Conservation (phyloP, 53 echinoderm and acorn worm species). For the Holothuria scabra region DNA sequence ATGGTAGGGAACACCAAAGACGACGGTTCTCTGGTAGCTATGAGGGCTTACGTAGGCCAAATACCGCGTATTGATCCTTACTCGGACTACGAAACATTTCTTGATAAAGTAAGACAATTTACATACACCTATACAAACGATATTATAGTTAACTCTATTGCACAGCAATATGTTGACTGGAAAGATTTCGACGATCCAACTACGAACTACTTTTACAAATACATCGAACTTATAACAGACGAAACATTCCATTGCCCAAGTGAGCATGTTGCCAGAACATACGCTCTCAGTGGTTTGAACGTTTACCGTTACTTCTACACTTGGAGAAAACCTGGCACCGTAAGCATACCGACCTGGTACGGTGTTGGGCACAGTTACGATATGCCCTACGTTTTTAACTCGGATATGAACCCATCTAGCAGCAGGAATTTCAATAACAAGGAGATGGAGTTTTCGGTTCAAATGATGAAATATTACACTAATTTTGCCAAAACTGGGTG, state of each 20-base stretch:
- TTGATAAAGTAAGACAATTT: conserved; percentile 50
- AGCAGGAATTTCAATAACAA: conserved; percentile 17
- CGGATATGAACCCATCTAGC: conserved; percentile 53
- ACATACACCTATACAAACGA: conserved; percentile 67
- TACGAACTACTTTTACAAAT: conserved; percentile 74
- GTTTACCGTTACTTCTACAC: conserved; percentile 72
- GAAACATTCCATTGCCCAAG: conserved; percentile 70
- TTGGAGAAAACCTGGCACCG: conserved; percentile 39
- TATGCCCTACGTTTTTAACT: conserved; percentile 70
- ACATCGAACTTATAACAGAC: conserved; percentile 68
- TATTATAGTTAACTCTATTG: conserved; percentile 63
- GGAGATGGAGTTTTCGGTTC: conserved; percentile 52
- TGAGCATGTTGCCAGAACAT: conserved; percentile 61
- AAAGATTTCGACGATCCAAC: conserved; percentile 58
- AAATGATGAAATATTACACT: conserved; percentile 66
- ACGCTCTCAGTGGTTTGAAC: conserved; percentile 51
- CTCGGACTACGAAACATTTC: conserved; percentile 49
- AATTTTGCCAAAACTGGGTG: conserved; percentile 85
- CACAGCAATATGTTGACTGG: conserved; percentile 81
- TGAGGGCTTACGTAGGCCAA: conserved; percentile 50
- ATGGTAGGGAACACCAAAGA: conserved; percentile 60
- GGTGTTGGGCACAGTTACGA: conserved; percentile 77
- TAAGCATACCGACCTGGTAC: conserved; percentile 59
- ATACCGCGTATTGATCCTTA: neutral
- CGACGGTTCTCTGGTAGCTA: conserved; percentile 60